Evolutionary conservation across 35 echinoderm and acorn worm species (phyloP), one percentile per base, ranked within the genome.

Genomic region (Apostichopus californicus): DNA sequence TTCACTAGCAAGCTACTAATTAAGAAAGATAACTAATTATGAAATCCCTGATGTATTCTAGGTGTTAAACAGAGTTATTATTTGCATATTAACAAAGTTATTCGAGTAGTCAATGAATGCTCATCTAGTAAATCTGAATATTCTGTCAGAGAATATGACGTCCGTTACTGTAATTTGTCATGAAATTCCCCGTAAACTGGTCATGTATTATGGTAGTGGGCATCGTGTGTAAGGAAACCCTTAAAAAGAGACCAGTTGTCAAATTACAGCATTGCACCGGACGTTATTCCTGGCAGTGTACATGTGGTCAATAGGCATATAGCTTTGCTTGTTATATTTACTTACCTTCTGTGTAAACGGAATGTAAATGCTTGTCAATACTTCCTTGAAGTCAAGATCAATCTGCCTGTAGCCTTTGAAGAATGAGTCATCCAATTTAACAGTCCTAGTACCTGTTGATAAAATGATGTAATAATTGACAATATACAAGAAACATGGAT

Each of bases 381-480:
- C 59, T 21, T 87, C 86, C 23, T 87, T 87, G 8, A 57, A 71
- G 14, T 87, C 59, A 5, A 87, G 86, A 17, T 54, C 59, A n/a
- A 68, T 71, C 57, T 87, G 59, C 1, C 86, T 57, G 86, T 87
- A 87, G 25, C 86, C 86, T n/a, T 59, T 56, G 86, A 87, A 87
- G 57, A 87, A 87, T 10, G 86, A 65, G 8, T 52, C 57, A 87
- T 65, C 86, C 15, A 87, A 68, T n/a, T 6, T 71, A 25, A 87
- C 24, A 24, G 5, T 87, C n/a, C 86, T 87, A 6, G 0, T 26
- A 28, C 86, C 86, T 87, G 34, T 46, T 46, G 81, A 13, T 21
- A n/a, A 85, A 59, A 56, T 13, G 81, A 57, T 20, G 34, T 46
- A 56, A 57, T n/a, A 53, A 56, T 83, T 83, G 54, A 55, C 9